Evolutionary conservation across 2,888 invertebrate species (phyloP).

Genomic region (Drosophila eohydei): DNA sequence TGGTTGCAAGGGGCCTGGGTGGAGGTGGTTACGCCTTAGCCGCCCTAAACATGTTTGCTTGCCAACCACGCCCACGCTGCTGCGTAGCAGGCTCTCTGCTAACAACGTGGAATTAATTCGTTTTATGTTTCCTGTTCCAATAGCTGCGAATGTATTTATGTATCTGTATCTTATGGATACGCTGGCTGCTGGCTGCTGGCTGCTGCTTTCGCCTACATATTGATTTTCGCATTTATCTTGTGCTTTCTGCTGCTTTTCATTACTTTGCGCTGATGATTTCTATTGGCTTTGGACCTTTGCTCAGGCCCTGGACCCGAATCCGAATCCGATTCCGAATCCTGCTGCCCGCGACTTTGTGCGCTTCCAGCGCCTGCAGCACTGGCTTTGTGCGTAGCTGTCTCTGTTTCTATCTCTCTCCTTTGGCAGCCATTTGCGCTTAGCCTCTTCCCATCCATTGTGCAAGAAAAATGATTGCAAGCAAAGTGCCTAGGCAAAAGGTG

Average conservation of each 20-base stretch:
- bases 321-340: slow-evolving; percentile 5
- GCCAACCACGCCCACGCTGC: slow-evolving; percentile 60
- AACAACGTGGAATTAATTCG: slow-evolving; percentile 77
- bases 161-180: slow-evolving; percentile 59
- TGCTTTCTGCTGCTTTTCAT: slow-evolving; percentile 70
- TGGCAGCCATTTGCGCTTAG: slow-evolving; percentile 27
- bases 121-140: slow-evolving; percentile 75
- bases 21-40: slow-evolving; percentile 37
- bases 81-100: slow-evolving; percentile 50
- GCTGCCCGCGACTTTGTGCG: slow-evolving; percentile 31
- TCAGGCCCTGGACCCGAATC: slow-evolving; percentile 1
- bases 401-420: neutral
- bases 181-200: slow-evolving; percentile 27
- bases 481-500: slow-evolving; percentile 69
- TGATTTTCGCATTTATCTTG: slow-evolving; percentile 78
- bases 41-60: slow-evolving; percentile 70
- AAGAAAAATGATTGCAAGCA: slow-evolving; percentile 75
- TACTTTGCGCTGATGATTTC: slow-evolving; percentile 66
- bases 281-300: slow-evolving; percentile 58
- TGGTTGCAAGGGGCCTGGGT: slow-evolving; percentile 8
- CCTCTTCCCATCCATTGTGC: slow-evolving; percentile 27
- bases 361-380: slow-evolving; percentile 49
- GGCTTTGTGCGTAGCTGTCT: slow-evolving; percentile 45
- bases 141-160: slow-evolving; percentile 41
- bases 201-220: slow-evolving; percentile 78